Evolutionary conservation across 2,888 invertebrate species (phyloP).

Genomic region (Agrotis puta): DNA sequence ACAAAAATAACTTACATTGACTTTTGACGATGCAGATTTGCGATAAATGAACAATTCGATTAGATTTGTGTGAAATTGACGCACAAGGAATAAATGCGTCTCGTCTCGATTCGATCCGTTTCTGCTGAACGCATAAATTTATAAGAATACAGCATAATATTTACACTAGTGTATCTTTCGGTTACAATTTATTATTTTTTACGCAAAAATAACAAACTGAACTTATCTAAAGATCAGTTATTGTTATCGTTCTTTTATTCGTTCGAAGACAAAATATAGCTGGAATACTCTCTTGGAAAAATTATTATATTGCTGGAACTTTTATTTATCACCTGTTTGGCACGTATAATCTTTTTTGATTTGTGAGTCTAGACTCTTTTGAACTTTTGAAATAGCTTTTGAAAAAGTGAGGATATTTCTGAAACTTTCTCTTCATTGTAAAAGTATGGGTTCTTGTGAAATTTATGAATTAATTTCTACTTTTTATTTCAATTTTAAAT

Average conservation of each 20-base stretch:
- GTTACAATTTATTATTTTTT: constrained; percentile 6
- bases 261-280: constrained; percentile 24
- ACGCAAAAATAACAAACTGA: constrained; percentile 13
- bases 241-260: constrained; percentile 27
- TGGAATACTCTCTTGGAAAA: constrained; percentile 29
- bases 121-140: too few species aligned
- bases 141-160: constrained; percentile 3
- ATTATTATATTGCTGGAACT: constrained; percentile 36
- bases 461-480: background rate
- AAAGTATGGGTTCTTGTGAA: constrained; percentile 12
- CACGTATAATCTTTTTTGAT: constrained; percentile 45
- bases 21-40: too few species aligned
- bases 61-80: too few species aligned
- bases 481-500: background rate
- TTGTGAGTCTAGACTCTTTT: constrained; percentile 49
- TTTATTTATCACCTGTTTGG: constrained; percentile 58
- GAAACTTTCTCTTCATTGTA: constrained; percentile 11
- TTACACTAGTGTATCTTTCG: background rate
- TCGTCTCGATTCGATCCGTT: too few species aligned
- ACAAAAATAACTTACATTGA: too few species aligned
- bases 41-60: too few species aligned
- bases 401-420: constrained; percentile 9
- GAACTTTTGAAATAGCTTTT: constrained; percentile 24
- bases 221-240: background rate
- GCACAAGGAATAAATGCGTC: too few species aligned